A percentile compares a stretch with the other conserved stretches of the same genome.
These are phyloP conservation scores for Pomacea canaliculata DNA, from an alignment of 2,888 invertebrate species.

Conservation along the genomic window DNA sequence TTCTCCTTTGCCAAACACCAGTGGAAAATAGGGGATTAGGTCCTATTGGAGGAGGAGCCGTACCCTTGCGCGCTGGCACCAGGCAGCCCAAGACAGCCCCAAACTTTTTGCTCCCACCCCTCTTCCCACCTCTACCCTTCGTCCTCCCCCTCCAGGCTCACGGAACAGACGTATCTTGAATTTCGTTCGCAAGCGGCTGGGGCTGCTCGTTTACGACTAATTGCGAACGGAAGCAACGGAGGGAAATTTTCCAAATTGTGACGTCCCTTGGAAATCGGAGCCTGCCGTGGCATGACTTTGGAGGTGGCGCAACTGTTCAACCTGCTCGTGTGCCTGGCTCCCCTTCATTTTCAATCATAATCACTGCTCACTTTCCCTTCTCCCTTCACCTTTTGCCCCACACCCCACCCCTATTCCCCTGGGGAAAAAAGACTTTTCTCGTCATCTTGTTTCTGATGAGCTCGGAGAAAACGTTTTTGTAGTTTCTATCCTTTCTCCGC, in stretches of 20 bases:
- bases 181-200: neutral
- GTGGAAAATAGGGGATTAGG: slow-evolving; percentile 12
- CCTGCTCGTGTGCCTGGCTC: slow-evolving; percentile 9
- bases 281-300: neutral
- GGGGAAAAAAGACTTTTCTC: neutral
- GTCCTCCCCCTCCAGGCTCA: neutral
- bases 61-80: neutral
- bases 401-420: too few species aligned
- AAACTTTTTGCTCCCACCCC: neutral
- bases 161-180: slow-evolving; percentile 12
- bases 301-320: slow-evolving; percentile 7
- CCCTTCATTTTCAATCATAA: slow-evolving; percentile 25
- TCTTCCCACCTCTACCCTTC: neutral
- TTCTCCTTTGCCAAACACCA: slow-evolving; percentile 9
- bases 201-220: slow-evolving; percentile 18
- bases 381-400: too few species aligned
- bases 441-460: slow-evolving; percentile 14
- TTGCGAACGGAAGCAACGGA: slow-evolving; percentile 20
- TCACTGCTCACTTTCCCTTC: slow-evolving; percentile 1
- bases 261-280: slow-evolving; percentile 5
- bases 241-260: slow-evolving; percentile 7
- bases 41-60: too few species aligned
- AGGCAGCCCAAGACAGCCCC: neutral
- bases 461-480: neutral
- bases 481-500: too few species aligned